These are phyloP conservation scores for Porites lutea DNA, from an alignment of 64 coral and sea anemone genomes.

Conservation along the genomic window DNA sequence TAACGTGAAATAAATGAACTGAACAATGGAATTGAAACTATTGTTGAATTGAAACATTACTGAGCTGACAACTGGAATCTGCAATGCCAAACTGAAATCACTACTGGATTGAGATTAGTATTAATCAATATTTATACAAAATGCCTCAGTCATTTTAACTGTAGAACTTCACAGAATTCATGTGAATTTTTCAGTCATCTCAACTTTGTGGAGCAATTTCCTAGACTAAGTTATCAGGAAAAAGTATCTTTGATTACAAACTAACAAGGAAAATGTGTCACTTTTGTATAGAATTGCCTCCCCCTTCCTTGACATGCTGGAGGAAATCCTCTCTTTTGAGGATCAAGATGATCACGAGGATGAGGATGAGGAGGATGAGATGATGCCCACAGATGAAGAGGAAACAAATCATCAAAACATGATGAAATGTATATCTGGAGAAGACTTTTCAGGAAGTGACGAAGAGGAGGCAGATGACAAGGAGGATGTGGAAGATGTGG, in stretches of 20 bases:
- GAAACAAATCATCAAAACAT: background rate
- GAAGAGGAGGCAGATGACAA: background rate
- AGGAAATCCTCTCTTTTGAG: background rate
- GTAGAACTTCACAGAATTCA: too few species aligned
- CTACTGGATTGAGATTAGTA: background rate
- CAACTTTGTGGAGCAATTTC: too few species aligned
- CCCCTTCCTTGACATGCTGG: constrained; percentile 2
- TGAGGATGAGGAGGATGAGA: too few species aligned
- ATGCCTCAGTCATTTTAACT: background rate
- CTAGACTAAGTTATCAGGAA: too few species aligned
- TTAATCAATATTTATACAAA: background rate
- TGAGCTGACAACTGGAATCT: too few species aligned
- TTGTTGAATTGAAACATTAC: too few species aligned
- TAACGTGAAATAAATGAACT: too few species aligned
- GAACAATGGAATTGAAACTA: too few species aligned
- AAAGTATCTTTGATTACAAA: too few species aligned
- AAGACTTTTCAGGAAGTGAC: background rate
- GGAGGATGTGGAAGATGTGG: background rate
- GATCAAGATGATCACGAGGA: background rate
- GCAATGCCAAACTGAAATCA: background rate
- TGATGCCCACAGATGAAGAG: background rate
- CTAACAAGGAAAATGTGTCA: background rate
- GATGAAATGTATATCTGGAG: background rate
- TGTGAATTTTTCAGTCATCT: background rate
- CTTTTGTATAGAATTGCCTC: constrained; percentile 12